Conservation (phyloP, 1,140 invertebrate genomes). For the Drosophila nannoptera region DNA sequence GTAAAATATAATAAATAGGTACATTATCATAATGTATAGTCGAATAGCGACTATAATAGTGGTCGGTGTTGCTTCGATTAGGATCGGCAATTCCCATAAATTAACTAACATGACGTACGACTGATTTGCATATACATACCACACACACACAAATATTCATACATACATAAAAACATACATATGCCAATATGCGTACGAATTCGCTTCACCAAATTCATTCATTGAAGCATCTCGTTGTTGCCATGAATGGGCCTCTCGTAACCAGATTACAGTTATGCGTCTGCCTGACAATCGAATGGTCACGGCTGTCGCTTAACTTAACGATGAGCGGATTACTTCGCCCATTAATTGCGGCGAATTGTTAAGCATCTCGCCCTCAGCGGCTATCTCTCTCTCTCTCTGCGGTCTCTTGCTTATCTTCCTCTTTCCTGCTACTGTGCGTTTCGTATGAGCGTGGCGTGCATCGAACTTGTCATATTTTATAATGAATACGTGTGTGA, state of each 20-base stretch:
- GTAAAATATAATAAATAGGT: not conserved
- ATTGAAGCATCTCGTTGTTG: not conserved
- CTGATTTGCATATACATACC: slow-evolving; percentile 25
- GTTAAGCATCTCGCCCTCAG: slow-evolving; percentile 3
- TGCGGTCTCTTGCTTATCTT: not conserved
- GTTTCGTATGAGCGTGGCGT: not conserved
- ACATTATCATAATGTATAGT: not conserved
- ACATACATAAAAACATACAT: not conserved
- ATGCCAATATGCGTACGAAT: not conserved
- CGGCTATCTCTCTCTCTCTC: not conserved
- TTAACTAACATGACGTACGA: slow-evolving; percentile 15
- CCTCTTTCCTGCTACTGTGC: not conserved
- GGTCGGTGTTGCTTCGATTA: not conserved
- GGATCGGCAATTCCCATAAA: slow-evolving; percentile 3
- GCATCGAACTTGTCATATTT: slow-evolving; percentile 27
- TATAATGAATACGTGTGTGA: slow-evolving; percentile 4
- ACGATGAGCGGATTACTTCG: slow-evolving; percentile 7
- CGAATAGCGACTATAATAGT: not conserved
- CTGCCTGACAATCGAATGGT: slow-evolving; percentile 2
- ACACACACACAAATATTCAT: not conserved
- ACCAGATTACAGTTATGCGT: slow-evolving; percentile 19
- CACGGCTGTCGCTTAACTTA: slow-evolving; percentile 9
- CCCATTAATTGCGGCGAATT: slow-evolving; percentile 14
- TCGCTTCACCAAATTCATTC: slow-evolving; percentile 16
- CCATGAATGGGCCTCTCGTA: slow-evolving; percentile 21